Percentiles rank a stretch among this genome's conserved stretches.
phyloP scores from a whole-genome alignment of 2,797 vertebrate species.

The Falco naumanni region DNA sequence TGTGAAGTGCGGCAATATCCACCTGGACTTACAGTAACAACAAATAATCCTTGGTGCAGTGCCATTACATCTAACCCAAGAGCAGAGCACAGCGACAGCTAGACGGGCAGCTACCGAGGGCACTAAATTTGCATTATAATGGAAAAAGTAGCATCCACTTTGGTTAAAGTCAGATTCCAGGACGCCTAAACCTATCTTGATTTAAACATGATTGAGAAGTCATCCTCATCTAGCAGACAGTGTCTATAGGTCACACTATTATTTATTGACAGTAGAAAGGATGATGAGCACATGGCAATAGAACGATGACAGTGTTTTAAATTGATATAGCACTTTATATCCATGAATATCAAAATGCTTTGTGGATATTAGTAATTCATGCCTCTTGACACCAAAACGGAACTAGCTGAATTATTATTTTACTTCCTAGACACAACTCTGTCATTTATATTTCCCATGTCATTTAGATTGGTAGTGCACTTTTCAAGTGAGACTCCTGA shows the following conservation, averaged over 20 bases:
- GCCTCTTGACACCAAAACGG: not conserved
- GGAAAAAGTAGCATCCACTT: not conserved
- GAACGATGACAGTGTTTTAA: not conserved
- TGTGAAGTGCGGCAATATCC: not conserved
- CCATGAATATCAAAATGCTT: not conserved
- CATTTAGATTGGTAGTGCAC: not conserved
- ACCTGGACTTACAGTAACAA: not conserved
- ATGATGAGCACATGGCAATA: not conserved
- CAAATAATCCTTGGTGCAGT: not conserved
- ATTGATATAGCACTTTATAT: not conserved
- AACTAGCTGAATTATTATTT: not conserved
- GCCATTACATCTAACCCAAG: not conserved
- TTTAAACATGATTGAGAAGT: not conserved
- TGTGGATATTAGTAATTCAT: not conserved
- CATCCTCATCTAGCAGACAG: not conserved
- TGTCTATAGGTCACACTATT: not conserved
- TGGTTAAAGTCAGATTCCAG: not conserved
- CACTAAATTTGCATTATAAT: not conserved
- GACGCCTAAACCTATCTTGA: not conserved
- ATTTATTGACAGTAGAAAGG: not conserved
- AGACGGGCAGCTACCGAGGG: not conserved
- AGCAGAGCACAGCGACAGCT: not conserved
- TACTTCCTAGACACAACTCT: not conserved
- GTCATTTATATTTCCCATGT: not conserved
- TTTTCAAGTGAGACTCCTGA: not conserved